A percentile compares a stretch with the other conserved stretches of the same genome.
Evolutionary conservation across 2,113 vertebrate species (phyloP).

Genomic region (Corythoichthys intestinalis): DNA sequence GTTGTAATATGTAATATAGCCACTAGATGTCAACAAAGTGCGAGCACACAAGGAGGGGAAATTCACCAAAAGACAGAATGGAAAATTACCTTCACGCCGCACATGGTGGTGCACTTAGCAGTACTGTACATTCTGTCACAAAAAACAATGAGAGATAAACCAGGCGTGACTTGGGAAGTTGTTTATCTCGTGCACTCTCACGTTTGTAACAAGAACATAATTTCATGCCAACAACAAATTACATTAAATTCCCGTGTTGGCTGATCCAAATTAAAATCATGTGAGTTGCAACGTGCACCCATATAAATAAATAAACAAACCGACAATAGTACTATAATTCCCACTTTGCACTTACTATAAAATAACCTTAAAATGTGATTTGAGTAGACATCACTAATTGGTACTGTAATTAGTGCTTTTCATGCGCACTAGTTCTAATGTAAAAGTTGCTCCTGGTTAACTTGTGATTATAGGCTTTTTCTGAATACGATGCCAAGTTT

Average conservation of each 20-base stretch:
- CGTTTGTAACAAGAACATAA: not conserved
- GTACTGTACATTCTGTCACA: slow-evolving; percentile 20
- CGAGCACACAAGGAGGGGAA: slow-evolving; percentile 25
- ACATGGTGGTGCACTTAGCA: not conserved
- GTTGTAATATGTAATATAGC: slow-evolving; percentile 21
- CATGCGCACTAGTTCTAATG: not conserved
- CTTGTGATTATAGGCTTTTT: not conserved
- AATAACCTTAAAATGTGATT: no score
- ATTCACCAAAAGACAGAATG: slow-evolving; percentile 22
- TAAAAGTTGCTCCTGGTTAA: not conserved
- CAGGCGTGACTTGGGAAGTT: not conserved
- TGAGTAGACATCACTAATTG: no score
- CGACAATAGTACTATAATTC: not conserved
- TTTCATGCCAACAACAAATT: not conserved
- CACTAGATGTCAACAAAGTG: slow-evolving; percentile 59
- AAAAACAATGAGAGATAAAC: not conserved
- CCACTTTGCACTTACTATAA: not conserved
- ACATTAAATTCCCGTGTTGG: not conserved
- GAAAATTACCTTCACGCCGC: slow-evolving; percentile 43
- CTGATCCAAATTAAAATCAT: not conserved
- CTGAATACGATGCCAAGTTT: not conserved
- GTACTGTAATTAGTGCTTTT: no score
- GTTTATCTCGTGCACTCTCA: not conserved
- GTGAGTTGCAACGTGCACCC: not conserved
- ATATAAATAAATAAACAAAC: not conserved